phyloP scores from a whole-genome alignment of 37 sponge, comb jelly and placozoan genomes.

The Theonella swinhoei region DNA sequence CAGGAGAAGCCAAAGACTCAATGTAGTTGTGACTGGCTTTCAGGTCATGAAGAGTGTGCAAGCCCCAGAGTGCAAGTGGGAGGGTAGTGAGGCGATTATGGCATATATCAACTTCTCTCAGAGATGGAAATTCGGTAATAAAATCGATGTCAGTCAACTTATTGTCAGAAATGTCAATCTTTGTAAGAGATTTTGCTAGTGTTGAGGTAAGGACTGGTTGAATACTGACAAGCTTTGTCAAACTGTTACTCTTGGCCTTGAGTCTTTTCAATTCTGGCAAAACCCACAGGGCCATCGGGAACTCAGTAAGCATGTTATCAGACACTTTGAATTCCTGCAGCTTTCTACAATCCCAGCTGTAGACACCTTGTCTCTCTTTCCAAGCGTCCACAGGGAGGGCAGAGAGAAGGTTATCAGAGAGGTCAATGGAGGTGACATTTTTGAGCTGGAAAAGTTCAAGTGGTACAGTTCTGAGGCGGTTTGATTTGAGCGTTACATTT shows the following conservation, averaged over 20 bases:
- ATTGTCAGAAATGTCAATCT: conserved; percentile 35
- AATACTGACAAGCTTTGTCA: conserved; percentile 2
- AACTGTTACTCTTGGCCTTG: not conserved
- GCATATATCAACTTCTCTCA: conserved; percentile 1
- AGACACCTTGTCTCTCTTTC: not conserved
- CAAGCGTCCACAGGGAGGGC: not conserved
- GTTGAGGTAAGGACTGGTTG: not conserved
- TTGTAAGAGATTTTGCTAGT: not conserved
- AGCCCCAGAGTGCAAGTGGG: conserved; percentile 31
- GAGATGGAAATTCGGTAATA: conserved; percentile 5
- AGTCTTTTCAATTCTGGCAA: conserved; percentile 26
- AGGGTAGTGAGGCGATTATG: conserved; percentile 28
- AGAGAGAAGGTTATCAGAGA: conserved; percentile 24
- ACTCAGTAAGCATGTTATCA: conserved; percentile 15
- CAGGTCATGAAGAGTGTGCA: conserved; percentile 22
- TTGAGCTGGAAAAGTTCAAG: conserved; percentile 38
- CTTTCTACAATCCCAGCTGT: not conserved
- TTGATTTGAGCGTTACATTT: conserved; percentile 13
- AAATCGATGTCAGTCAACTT: conserved; percentile 8
- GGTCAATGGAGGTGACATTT: conserved; percentile 21
- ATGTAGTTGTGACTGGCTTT: conserved; percentile 31
- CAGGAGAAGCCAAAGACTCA: not conserved
- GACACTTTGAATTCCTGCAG: conserved; percentile 14
- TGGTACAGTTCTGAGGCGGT: conserved; percentile 23
- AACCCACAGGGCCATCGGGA: conserved; percentile 39